phyloP scores from a whole-genome alignment of 2,113 vertebrate genomes.

The Tachuris rubrigastra region DNA sequence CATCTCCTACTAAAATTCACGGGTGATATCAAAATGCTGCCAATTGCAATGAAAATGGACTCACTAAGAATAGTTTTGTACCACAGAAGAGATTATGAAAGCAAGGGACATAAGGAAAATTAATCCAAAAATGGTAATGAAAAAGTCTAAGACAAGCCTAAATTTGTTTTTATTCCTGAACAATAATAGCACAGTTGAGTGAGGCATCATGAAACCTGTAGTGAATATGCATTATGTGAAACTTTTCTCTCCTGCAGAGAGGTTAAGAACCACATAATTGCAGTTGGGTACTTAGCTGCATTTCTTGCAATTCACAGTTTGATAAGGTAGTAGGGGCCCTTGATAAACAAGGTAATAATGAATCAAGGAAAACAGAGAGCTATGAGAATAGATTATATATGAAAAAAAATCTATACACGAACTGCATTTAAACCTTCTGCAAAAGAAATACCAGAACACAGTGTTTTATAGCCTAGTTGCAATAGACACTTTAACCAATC shows the following conservation, averaged over 20 bases:
- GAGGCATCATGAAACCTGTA: not conserved
- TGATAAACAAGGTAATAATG: not conserved
- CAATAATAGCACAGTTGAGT: not conserved
- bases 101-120: not conserved
- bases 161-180: not conserved
- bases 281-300: not conserved
- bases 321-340: not conserved
- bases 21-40: not conserved
- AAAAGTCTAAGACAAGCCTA: not conserved
- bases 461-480: not conserved
- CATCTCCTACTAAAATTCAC: not conserved
- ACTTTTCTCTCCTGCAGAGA: not conserved
- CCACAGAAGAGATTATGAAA: not conserved
- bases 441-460: not conserved
- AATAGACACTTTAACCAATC: not conserved
- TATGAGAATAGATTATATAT: not conserved
- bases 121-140: not conserved
- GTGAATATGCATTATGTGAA: not conserved
- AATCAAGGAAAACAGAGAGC: not conserved
- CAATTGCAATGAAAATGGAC: not conserved
- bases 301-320: not conserved
- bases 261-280: not conserved
- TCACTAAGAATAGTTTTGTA: slow-evolving; percentile 2
- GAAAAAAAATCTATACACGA: not conserved
- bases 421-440: slow-evolving; percentile 5